A percentile compares a stretch with the other conserved stretches of the same genome.
phyloP scores from a whole-genome alignment of 2,113 vertebrate species.

The Bubo blakistoni region DNA sequence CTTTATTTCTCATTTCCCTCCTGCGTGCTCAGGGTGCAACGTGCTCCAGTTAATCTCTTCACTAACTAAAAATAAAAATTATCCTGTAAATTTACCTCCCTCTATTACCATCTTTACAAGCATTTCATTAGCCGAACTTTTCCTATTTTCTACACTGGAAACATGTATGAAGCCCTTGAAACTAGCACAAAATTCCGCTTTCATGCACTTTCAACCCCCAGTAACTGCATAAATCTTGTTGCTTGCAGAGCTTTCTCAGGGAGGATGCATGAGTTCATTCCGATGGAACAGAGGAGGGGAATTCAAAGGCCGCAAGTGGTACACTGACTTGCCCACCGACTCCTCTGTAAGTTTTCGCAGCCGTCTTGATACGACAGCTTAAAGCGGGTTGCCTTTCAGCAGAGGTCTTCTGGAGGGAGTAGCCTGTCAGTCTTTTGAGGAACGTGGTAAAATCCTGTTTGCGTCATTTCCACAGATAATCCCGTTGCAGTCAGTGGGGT shows the following conservation, averaged over 20 bases:
- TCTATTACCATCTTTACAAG: accelerated
- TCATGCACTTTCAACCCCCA: accelerated
- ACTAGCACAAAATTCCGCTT: accelerated
- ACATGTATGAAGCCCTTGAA: accelerated
- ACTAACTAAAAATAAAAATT: accelerated
- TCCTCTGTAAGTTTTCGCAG: conserved; percentile 80
- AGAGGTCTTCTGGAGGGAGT: accelerated
- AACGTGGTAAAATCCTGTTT: accelerated
- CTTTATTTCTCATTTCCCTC: background rate
- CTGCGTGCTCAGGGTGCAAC: accelerated
- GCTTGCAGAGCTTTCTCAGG: conserved; percentile 87
- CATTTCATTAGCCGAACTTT: no score
- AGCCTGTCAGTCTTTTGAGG: no score
- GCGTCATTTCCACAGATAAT: background rate
- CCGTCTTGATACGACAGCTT: accelerated
- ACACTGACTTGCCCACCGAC: conserved; percentile 92
- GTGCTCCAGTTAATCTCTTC: background rate
- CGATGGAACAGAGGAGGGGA: conserved; percentile 92
- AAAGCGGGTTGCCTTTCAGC: accelerated
- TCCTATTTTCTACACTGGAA: accelerated
- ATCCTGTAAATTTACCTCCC: background rate
- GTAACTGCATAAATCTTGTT: background rate
- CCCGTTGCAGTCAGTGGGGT: background rate
- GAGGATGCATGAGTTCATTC: conserved; percentile 97
- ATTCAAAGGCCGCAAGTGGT: conserved; percentile 93